Percentiles rank a stretch among this genome's conserved stretches.
Evolutionary conservation across 2,113 vertebrate genomes (phyloP).

Genomic region (Nycticorax nycticorax): DNA sequence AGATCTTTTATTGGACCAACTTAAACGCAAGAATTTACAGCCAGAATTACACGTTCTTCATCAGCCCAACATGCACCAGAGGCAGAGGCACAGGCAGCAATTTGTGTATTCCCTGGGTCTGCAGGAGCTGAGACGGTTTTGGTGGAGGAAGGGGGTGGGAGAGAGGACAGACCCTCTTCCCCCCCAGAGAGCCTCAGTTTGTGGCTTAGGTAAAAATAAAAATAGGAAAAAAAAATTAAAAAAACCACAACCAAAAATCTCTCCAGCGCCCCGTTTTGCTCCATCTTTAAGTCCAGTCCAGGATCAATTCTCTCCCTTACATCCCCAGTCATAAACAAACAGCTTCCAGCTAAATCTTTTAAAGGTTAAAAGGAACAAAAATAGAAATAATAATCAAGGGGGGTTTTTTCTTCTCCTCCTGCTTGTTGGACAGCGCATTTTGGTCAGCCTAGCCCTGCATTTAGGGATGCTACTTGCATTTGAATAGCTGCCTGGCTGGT

Average conservation of each 20-base stretch:
- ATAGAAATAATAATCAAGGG: constrained; percentile 54
- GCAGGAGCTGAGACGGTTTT: constrained; percentile 16
- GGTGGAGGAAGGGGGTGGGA: background rate
- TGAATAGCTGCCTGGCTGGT: constrained; percentile 92
- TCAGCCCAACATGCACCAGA: constrained; percentile 38
- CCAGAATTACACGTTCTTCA: constrained; percentile 60
- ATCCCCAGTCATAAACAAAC: constrained; percentile 76
- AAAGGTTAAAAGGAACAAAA: constrained; percentile 65
- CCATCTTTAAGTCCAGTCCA: constrained; percentile 72
- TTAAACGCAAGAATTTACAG: constrained; percentile 66
- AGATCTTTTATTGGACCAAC: constrained; percentile 77
- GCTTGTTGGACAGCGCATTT: constrained; percentile 68
- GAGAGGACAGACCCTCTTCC: constrained; percentile 33
- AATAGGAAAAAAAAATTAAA: background rate
- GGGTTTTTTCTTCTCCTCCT: constrained; percentile 61
- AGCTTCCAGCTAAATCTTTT: constrained; percentile 71
- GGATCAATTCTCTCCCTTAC: constrained; percentile 70
- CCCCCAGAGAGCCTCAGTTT: constrained; percentile 25
- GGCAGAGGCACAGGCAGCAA: constrained; percentile 30
- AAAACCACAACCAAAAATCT: constrained; percentile 55
- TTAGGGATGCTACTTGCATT: constrained; percentile 89
- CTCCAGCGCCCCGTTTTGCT: constrained; percentile 62
- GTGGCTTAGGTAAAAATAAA: constrained; percentile 58
- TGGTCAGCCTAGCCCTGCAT: constrained; percentile 80
- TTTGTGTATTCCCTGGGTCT: constrained; percentile 41